A percentile compares a stretch with the other conserved stretches of the same genome.
Conservation (phyloP, 2,113 vertebrate species). For the Sinocyclocheilus maitianheensis region DNA sequence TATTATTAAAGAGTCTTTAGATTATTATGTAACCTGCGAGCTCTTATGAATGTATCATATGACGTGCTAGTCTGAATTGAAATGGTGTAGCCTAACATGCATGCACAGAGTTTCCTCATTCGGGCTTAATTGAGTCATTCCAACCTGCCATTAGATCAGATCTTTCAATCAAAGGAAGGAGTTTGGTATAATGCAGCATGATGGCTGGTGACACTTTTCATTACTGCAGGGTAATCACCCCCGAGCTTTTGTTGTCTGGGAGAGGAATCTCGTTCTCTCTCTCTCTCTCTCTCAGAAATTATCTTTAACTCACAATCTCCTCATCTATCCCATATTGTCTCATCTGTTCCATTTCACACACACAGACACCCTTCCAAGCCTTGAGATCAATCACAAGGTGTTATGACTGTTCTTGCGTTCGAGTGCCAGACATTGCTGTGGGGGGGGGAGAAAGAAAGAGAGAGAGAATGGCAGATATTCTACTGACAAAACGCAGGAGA, state of each 20-base stretch:
- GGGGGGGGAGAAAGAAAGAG: not conserved
- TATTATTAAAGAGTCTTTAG: not conserved
- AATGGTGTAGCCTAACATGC: not conserved
- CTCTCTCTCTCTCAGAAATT: conserved; percentile 12
- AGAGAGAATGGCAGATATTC: conserved; percentile 8
- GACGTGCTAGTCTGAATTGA: not conserved
- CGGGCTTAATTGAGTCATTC: conserved; percentile 10
- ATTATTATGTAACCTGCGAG: not conserved
- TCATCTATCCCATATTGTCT: conserved; percentile 7
- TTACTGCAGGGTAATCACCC: conserved; percentile 36
- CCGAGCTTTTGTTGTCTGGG: conserved; percentile 28
- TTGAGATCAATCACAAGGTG: conserved; percentile 56
- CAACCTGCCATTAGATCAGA: not conserved
- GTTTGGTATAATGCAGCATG: conserved; percentile 19
- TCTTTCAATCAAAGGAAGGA: conserved; percentile 16
- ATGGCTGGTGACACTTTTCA: conserved; percentile 36
- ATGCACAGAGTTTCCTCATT: not conserved
- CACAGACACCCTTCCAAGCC: conserved; percentile 44
- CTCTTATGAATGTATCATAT: not conserved
- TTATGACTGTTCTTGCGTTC: conserved; percentile 45
- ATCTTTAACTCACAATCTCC: conserved; percentile 17
- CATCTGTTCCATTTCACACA: conserved; percentile 33
- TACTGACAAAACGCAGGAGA: conserved; percentile 5
- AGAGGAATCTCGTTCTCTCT: conserved; percentile 10
- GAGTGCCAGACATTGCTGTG: conserved; percentile 24